These are phyloP conservation scores for Hydrolagus affinis DNA, from an alignment of 2,113 vertebrate species.

Conservation along the genomic window DNA sequence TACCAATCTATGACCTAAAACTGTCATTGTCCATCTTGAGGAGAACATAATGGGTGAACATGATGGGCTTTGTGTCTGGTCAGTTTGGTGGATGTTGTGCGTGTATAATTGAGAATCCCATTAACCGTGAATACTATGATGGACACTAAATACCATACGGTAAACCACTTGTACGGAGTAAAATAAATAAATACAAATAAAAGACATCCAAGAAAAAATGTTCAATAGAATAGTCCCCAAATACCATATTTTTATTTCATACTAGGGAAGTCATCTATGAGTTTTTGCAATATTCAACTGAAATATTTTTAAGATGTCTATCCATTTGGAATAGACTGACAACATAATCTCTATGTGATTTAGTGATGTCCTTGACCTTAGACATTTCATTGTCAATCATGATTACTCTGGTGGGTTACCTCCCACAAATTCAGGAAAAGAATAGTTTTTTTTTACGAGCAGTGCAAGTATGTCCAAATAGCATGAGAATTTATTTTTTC, in stretches of 20 bases:
- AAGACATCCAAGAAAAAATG: not conserved
- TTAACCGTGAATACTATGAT: too few species aligned
- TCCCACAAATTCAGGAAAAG: not conserved
- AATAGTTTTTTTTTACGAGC: not conserved
- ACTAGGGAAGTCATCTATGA: not conserved
- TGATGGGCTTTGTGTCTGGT: too few species aligned
- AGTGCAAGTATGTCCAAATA: not conserved
- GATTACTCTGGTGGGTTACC: not conserved
- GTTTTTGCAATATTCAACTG: slow-evolving; percentile 11
- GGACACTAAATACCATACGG: too few species aligned
- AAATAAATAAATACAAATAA: not conserved
- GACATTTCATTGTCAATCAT: not conserved
- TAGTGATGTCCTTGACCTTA: not conserved
- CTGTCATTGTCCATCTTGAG: too few species aligned
- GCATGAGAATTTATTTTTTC: not conserved
- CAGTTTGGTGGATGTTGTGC: too few species aligned
- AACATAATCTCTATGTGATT: not conserved
- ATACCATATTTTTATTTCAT: not conserved
- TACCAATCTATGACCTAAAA: too few species aligned
- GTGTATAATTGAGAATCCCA: too few species aligned
- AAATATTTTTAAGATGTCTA: not conserved
- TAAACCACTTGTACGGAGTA: too few species aligned
- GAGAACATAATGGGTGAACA: too few species aligned
- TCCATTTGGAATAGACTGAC: not conserved
- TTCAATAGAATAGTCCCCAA: not conserved